These are phyloP conservation scores for Odontocerum albicorne DNA, from an alignment of 2,888 invertebrate genomes.

Conservation along the genomic window DNA sequence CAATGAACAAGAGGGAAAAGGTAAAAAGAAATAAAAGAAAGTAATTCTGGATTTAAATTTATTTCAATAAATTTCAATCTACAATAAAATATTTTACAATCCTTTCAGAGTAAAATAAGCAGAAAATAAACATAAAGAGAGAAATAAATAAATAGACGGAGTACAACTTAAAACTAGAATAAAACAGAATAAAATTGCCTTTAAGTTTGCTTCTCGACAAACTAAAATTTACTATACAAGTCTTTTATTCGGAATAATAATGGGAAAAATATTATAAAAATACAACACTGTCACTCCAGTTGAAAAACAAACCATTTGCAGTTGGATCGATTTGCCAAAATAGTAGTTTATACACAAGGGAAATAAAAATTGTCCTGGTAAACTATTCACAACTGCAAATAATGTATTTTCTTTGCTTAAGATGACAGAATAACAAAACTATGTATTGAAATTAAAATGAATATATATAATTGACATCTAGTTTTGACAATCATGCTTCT, in stretches of 20 bases:
- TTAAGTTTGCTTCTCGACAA: conserved; percentile 11
- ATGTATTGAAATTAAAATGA: background rate
- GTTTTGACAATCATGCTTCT: background rate
- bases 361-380: no score
- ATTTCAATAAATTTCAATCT: conserved; percentile 36
- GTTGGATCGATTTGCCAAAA: no score
- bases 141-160: background rate
- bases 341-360: no score
- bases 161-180: background rate
- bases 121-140: background rate
- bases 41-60: conserved; percentile 34
- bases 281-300: background rate
- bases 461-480: conserved; percentile 8
- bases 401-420: no score
- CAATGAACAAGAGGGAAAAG: no score
- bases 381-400: no score
- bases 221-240: no score
- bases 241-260: background rate
- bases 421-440: background rate
- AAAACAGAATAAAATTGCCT: background rate
- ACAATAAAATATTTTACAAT: conserved; percentile 36
- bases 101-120: no score
- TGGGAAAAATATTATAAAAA: background rate
- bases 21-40: conserved; percentile 22
- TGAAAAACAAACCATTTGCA: background rate